phyloP scores from a whole-genome alignment of 2,888 invertebrate species.

The Entomobrya proxima region DNA sequence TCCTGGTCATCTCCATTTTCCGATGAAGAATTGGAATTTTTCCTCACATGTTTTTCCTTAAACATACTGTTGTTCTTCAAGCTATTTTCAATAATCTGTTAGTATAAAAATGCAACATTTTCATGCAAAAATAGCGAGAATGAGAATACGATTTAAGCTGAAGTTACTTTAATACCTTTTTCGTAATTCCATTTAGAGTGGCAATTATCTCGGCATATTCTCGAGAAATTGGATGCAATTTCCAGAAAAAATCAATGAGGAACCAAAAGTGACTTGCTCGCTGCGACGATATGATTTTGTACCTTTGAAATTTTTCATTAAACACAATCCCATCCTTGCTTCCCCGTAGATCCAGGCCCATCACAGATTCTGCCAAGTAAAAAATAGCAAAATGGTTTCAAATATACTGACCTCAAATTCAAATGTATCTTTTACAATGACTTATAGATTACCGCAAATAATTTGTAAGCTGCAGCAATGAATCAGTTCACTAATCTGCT shows the following conservation, averaged over 20 bases:
- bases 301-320: conserved; percentile 23
- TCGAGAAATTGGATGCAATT: conserved; percentile 23
- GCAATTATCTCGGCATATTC: conserved; percentile 2
- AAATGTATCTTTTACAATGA: neutral
- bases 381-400: neutral
- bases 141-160: too few species aligned
- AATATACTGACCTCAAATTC: neutral
- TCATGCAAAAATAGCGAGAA: too few species aligned
- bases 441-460: conserved; percentile 12
- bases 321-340: neutral
- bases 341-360: conserved; percentile 31
- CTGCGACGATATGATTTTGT: conserved; percentile 15
- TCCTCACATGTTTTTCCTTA: too few species aligned
- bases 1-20: neutral
- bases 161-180: conserved; percentile 21
- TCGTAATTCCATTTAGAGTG: conserved; percentile 4
- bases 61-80: too few species aligned
- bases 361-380: conserved; percentile 7
- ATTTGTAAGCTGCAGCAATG: conserved; percentile 43
- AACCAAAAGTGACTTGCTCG: neutral
- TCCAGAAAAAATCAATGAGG: conserved; percentile 35
- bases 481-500: conserved; percentile 4
- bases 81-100: too few species aligned
- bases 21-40: too few species aligned
- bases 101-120: too few species aligned